Evolutionary conservation across 2,888 invertebrate genomes (phyloP), one percentile per base, ranked within the genome.

Genomic region (Seira sanloemensis): DNA sequence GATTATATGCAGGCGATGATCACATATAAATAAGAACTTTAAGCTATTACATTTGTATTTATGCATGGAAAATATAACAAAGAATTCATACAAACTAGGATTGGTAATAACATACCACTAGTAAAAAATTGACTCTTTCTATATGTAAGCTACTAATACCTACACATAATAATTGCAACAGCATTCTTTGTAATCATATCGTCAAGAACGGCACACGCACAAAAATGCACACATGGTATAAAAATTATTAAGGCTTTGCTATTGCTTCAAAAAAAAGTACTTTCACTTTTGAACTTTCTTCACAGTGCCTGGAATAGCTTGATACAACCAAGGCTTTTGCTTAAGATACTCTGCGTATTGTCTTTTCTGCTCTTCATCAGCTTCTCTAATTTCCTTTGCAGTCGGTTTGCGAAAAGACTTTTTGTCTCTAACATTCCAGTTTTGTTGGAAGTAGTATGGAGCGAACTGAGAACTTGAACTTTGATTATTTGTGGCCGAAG

Each of bases 231-330:
- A n/a, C n/a, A n/a, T n/a, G n/a, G n/a, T n/a, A n/a, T n/a, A n/a
- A n/a, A n/a, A n/a, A n/a, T n/a, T n/a, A n/a, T n/a, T n/a, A n/a
- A n/a, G n/a, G n/a, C n/a, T n/a, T n/a, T n/a, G n/a, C n/a, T n/a
- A n/a, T n/a, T n/a, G n/a, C n/a, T n/a, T n/a, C 12, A 46, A 9
- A 46, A 46, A 46, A 12, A 46, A 46, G 12, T 46, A 23, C 18
- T 26, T 23, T 72, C 24, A 81, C 68, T 83, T 46, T 24, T 73
- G 18, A 18, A 83, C 83, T 50, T 74, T 72, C 24, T 78, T 80
- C 0, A 87, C 76, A 1, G 81, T 85, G 24, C 87, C 87, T 23
- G 84, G 84, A 72, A 87, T 87, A 0, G 87, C 78, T 78, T 83
- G 78, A 75, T 85, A 78, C 0, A 87, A 37, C 85, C 85, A 87